Percentiles rank a stretch among this genome's conserved stretches.
phyloP scores from a whole-genome alignment of 2,113 vertebrate species.

The Anguilla rostrata region DNA sequence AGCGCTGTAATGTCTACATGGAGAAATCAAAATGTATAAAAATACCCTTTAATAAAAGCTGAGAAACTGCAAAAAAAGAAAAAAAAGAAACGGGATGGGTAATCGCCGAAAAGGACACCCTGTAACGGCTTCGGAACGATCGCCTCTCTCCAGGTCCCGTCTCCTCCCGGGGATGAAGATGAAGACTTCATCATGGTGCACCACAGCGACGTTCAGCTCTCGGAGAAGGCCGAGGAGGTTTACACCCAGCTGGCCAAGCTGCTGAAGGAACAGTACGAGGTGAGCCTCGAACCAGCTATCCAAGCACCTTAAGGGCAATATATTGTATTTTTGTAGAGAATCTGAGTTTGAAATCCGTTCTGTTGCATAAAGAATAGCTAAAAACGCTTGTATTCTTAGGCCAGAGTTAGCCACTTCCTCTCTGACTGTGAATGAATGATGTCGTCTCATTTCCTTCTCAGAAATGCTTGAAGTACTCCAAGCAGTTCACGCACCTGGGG shows the following conservation, averaged over 20 bases:
- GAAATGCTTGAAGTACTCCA: slow-evolving; percentile 91
- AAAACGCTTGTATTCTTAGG: neutral
- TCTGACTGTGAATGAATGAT: neutral
- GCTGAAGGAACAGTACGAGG: slow-evolving; percentile 87
- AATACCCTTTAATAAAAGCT: too few species aligned
- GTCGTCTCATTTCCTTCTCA: slow-evolving; percentile 57
- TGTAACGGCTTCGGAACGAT: neutral
- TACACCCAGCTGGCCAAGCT: slow-evolving; percentile 83
- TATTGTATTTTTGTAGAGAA: neutral
- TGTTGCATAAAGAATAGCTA: neutral
- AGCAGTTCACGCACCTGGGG: slow-evolving; percentile 93
- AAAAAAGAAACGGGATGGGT: neutral
- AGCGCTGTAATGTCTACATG: too few species aligned
- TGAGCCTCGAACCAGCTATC: slow-evolving; percentile 38
- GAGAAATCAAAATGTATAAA: too few species aligned
- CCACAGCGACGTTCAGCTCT: slow-evolving; percentile 83
- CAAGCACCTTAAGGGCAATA: neutral
- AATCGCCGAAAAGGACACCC: neutral
- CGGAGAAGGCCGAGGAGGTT: slow-evolving; percentile 84
- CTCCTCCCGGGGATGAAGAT: slow-evolving; percentile 85
- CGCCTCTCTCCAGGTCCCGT: slow-evolving; percentile 77
- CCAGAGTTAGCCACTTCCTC: neutral
- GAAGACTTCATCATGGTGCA: slow-evolving; percentile 92
- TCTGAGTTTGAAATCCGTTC: neutral
- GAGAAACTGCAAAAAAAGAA: too few species aligned